Percentiles rank a stretch among this genome's conserved stretches.
These are phyloP conservation scores for Puntigrus tetrazona DNA, from an alignment of 2,113 vertebrate genomes.

Conservation along the genomic window DNA sequence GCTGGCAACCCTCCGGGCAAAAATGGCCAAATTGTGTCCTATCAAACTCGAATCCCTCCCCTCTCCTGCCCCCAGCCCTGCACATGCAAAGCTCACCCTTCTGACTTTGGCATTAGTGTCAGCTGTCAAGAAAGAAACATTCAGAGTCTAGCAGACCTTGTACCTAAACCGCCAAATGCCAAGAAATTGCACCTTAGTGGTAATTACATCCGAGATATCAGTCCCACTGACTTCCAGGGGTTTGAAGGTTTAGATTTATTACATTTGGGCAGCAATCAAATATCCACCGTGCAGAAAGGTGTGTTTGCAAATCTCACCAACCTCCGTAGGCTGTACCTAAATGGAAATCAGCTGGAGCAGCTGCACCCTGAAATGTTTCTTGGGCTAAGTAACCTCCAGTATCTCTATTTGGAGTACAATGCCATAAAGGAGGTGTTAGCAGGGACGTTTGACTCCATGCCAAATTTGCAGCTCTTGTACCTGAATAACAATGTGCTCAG, in stretches of 20 bases:
- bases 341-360: slow-evolving; percentile 94
- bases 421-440: slow-evolving; percentile 94
- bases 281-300: slow-evolving; percentile 83
- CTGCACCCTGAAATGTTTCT: slow-evolving; percentile 94
- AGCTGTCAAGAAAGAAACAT: slow-evolving; percentile 96
- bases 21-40: slow-evolving; percentile 91
- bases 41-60: slow-evolving; percentile 90
- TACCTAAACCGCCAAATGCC: slow-evolving; percentile 88
- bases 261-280: slow-evolving; percentile 95
- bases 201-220: slow-evolving; percentile 91
- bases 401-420: slow-evolving; percentile 98
- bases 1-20: slow-evolving; percentile 85
- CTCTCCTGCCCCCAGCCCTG: slow-evolving; percentile 87
- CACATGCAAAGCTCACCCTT: slow-evolving; percentile 93
- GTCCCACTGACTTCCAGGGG: slow-evolving; percentile 82
- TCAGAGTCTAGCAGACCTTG: slow-evolving; percentile 84
- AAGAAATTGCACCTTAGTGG: slow-evolving; percentile 96
- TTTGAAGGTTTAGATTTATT: slow-evolving; percentile 96
- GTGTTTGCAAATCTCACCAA: slow-evolving; percentile 96
- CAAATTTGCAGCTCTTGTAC: slow-evolving; percentile 92
- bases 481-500: slow-evolving; percentile 94
- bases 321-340: slow-evolving; percentile 91
- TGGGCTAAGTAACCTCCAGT: slow-evolving; percentile 93
- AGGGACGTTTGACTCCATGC: slow-evolving; percentile 94
- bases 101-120: slow-evolving; percentile 93